Conservation (phyloP, 2,797 vertebrate species). For the Spinus olivaceus region DNA sequence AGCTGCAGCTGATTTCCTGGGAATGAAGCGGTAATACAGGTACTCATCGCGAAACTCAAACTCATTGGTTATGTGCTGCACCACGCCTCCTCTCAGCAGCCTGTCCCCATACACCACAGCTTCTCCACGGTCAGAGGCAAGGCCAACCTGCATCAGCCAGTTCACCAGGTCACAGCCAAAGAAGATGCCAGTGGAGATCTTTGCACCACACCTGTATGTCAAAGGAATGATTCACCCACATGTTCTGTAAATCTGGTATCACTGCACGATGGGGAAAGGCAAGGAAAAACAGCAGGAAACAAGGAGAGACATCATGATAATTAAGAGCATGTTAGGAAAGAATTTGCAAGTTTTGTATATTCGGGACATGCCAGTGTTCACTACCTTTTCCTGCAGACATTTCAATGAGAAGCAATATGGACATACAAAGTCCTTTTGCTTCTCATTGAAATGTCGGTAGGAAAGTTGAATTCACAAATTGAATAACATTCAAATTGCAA, state of each 20-base stretch:
- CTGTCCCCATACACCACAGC: constrained; percentile 85
- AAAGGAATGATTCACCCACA: constrained; percentile 85
- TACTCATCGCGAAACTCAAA: constrained; percentile 86
- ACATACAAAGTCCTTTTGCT: background rate
- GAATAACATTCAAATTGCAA: background rate
- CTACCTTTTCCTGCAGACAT: background rate
- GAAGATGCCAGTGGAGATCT: constrained; percentile 83
- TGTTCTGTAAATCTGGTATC: constrained; percentile 80
- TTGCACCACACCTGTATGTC: constrained; percentile 90
- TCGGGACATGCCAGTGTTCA: constrained; percentile 32
- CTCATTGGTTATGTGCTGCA: constrained; percentile 87
- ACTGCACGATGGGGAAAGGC: constrained; percentile 70
- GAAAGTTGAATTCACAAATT: too few species aligned
- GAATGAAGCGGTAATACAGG: constrained; percentile 85
- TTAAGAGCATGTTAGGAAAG: constrained; percentile 69
- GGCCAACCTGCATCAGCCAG: constrained; percentile 91
- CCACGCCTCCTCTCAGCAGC: constrained; percentile 85
- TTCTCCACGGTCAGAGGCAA: constrained; percentile 87
- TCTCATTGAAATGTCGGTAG: too few species aligned
- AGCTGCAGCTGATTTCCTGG: constrained; percentile 20
- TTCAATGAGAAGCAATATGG: background rate
- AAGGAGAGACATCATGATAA: constrained; percentile 72
- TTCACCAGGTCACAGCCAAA: constrained; percentile 92
- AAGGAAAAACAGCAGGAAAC: constrained; percentile 69
- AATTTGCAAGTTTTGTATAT: constrained; percentile 19